Conservation (phyloP, 1,140 invertebrate genomes). For the Mercenaria mercenaria region DNA sequence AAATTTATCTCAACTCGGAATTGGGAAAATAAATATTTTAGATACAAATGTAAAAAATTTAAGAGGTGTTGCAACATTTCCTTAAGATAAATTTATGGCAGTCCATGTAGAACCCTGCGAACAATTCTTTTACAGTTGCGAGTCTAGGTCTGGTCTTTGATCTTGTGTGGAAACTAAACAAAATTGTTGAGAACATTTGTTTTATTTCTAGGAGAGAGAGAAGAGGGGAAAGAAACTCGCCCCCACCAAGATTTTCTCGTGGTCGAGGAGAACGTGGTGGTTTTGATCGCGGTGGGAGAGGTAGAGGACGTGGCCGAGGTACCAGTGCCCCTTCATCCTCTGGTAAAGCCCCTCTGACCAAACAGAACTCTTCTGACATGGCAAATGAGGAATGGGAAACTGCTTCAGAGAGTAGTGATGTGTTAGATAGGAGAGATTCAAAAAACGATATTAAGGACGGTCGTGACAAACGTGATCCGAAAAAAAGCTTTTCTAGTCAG, state of each 20-base stretch:
- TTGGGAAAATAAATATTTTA: no score
- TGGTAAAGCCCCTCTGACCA: conserved; percentile 81
- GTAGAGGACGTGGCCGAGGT: conserved; percentile 80
- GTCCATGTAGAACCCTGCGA: no score
- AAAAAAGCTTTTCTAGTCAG: conserved; percentile 86
- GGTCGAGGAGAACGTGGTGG: conserved; percentile 74
- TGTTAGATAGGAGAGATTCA: conserved; percentile 83
- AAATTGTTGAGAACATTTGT: no score
- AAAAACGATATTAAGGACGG: conserved; percentile 81
- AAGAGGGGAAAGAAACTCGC: conserved; percentile 79
- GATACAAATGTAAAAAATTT: no score
- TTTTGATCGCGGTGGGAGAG: conserved; percentile 74
- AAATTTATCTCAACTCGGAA: no score
- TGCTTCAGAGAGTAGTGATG: conserved; percentile 89
- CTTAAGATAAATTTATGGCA: no score
- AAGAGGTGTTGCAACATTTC: no score
- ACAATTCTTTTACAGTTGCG: no score
- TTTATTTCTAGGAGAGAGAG: conserved; percentile 73
- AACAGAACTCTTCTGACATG: conserved; percentile 87
- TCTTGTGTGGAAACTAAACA: no score
- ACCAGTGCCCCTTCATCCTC: conserved; percentile 74
- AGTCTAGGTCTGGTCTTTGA: no score
- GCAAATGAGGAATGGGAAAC: conserved; percentile 89
- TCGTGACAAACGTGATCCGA: conserved; percentile 81
- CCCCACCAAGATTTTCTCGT: conserved; percentile 80